phyloP scores from a whole-genome alignment of 2,888 invertebrate species.

The Eristalis tenax region DNA sequence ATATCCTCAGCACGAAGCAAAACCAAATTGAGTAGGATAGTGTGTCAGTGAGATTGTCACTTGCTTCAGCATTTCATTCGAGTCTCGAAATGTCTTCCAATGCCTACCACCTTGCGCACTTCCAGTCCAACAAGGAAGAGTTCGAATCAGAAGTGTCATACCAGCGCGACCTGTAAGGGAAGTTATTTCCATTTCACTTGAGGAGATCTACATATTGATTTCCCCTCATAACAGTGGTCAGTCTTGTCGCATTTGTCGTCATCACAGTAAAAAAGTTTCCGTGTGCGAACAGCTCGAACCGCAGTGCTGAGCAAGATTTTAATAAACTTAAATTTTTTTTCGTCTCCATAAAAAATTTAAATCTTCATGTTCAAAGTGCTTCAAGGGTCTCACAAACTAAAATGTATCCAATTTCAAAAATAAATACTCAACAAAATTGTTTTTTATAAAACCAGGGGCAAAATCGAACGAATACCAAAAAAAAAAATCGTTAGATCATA shows the following conservation, averaged over 20 bases:
- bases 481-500: constrained; percentile 14
- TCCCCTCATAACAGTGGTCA: constrained; percentile 53
- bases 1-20: neutral
- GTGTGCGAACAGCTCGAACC: constrained; percentile 44
- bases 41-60: constrained; percentile 23
- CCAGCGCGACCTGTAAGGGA: neutral
- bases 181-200: constrained; percentile 19
- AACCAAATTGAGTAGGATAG: neutral
- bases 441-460: constrained; percentile 8
- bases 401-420: constrained; percentile 37
- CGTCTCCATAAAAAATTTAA: neutral
- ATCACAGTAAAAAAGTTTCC: constrained; percentile 50
- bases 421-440: constrained; percentile 25
- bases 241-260: constrained; percentile 51
- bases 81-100: constrained; percentile 31
- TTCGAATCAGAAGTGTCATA: neutral
- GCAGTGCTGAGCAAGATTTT: constrained; percentile 25
- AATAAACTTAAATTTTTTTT: neutral
- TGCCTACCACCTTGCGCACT: neutral
- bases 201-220: constrained; percentile 49
- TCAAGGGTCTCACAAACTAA: constrained; percentile 14
- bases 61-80: constrained; percentile 14
- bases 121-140: constrained; percentile 20
- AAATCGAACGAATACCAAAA: neutral
- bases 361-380: constrained; percentile 5